A percentile compares a stretch with the other conserved stretches of the same genome.
These are phyloP conservation scores for Burhinus bistriatus DNA, from an alignment of 2,113 vertebrate genomes.

Conservation along the genomic window DNA sequence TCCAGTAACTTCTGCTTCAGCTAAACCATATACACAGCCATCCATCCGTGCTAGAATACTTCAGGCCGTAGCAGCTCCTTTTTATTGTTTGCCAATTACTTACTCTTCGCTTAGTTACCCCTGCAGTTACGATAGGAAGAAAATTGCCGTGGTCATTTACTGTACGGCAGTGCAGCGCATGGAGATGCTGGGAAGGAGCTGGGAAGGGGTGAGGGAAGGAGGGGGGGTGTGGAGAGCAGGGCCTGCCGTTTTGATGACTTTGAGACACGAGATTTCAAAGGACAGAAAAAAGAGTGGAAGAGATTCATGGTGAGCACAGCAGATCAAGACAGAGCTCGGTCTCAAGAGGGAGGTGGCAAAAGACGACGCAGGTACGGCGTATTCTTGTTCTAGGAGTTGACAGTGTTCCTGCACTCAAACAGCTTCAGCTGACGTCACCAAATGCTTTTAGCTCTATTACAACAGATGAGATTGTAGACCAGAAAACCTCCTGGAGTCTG, in stretches of 20 bases:
- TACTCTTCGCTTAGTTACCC: not conserved
- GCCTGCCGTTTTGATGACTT: not conserved
- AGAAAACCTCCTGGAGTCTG: not conserved
- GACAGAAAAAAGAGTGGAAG: no score
- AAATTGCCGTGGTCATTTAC: not conserved
- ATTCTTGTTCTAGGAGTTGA: not conserved
- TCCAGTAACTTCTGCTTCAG: not conserved
- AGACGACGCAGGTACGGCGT: not conserved
- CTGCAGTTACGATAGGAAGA: not conserved
- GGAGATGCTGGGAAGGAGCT: not conserved
- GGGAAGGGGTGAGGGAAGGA: not conserved
- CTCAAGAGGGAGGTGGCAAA: not conserved
- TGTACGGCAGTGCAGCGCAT: fast-evolving
- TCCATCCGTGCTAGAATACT: not conserved
- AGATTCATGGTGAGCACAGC: not conserved
- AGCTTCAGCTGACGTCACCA: not conserved
- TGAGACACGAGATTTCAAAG: not conserved
- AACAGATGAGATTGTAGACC: not conserved
- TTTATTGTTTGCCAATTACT: not conserved
- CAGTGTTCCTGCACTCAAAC: not conserved
- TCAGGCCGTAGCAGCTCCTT: not conserved
- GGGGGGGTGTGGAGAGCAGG: not conserved
- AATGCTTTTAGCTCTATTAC: not conserved
- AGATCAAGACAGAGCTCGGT: not conserved
- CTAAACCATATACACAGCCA: not conserved